Percentiles rank a stretch among this genome's conserved stretches.
Evolutionary conservation across 2,888 invertebrate genomes (phyloP).

Genomic region (Apamea crenata): DNA sequence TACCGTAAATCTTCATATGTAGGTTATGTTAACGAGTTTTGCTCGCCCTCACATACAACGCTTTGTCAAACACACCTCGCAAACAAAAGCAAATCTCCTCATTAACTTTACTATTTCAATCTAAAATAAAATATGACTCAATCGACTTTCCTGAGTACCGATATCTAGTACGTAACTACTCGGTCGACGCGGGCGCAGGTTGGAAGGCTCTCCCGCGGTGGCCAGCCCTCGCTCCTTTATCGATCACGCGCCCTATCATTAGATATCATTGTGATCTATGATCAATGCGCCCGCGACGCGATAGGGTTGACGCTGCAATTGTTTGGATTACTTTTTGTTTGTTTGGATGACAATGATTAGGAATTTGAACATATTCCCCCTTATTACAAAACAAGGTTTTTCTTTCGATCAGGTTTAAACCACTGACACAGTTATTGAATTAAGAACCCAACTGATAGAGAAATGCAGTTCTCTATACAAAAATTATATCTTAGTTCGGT

Average conservation of each 20-base stretch:
- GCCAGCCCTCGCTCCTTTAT: conserved; percentile 82
- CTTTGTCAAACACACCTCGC: neutral
- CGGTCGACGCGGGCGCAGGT: conserved; percentile 59
- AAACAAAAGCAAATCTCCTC: neutral
- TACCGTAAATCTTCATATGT: neutral
- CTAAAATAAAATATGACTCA: conserved; percentile 27
- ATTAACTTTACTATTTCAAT: conserved; percentile 19
- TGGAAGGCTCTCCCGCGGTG: conserved; percentile 83
- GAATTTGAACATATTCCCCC: neutral
- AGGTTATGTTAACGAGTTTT: too few species aligned
- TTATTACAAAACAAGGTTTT: too few species aligned
- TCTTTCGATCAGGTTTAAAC: too few species aligned
- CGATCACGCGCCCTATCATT: conserved; percentile 88
- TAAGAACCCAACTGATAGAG: too few species aligned
- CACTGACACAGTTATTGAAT: too few species aligned
- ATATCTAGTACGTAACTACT: conserved; percentile 29
- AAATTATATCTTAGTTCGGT: too few species aligned
- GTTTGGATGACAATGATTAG: neutral
- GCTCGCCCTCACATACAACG: neutral
- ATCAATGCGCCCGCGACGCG: conserved; percentile 79
- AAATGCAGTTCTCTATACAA: too few species aligned
- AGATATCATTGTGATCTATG: conserved; percentile 89
- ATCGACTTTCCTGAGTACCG: conserved; percentile 43
- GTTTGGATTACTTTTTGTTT: neutral
- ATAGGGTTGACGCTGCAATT: conserved; percentile 71